Evolutionary conservation across 2,797 vertebrate species (phyloP), one percentile per base, ranked within the genome.

Genomic region (Carcharodon carcharias): DNA sequence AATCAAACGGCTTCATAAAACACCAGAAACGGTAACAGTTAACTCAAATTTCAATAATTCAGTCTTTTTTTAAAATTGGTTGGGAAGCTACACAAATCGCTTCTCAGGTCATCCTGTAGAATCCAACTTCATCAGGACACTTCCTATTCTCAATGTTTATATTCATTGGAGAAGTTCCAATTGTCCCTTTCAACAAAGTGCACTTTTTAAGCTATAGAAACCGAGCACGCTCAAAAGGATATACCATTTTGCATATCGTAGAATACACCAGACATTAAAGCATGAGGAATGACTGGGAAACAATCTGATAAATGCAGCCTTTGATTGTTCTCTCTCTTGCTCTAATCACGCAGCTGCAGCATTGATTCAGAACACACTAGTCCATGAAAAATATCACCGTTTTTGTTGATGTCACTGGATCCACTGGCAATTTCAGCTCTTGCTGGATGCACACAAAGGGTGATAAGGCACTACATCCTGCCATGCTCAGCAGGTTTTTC

Each of bases 401-500:
- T 96, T 95, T 97, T 97, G 97, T 97, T 96, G 96, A 96, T 96
- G 97, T 97, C 96, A 97, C 96, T 95, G 97, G 97, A 97, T 97
- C 97, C 97, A 97, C 97, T 93, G 97, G 98, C 97, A 97, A 97
- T 97, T 97, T 97, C 97, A 96, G 97, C 97, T 96, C 96, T 97
- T 97, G 63, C 97, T 97, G 96, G 97, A 97, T 96, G 97, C 97
- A 96, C 97, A 97, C 89, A 96, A 97, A 97, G 98, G 97, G 97
- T 96, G 98, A 98, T 97, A 97, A 98, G 98, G 97, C 97, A 95
- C 97, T 97, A 96, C 96, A 96, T 97, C 97, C 98, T 96, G 97
- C 98, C 97, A 97, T 96, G 98, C 98, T 98, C 98, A 98, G 97
- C 97, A 97, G 98, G 97, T 97, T 98, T 97, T 97, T 97, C 97